Evolutionary conservation across 2,113 vertebrate genomes (phyloP).

Genomic region (Pithys albifrons): DNA sequence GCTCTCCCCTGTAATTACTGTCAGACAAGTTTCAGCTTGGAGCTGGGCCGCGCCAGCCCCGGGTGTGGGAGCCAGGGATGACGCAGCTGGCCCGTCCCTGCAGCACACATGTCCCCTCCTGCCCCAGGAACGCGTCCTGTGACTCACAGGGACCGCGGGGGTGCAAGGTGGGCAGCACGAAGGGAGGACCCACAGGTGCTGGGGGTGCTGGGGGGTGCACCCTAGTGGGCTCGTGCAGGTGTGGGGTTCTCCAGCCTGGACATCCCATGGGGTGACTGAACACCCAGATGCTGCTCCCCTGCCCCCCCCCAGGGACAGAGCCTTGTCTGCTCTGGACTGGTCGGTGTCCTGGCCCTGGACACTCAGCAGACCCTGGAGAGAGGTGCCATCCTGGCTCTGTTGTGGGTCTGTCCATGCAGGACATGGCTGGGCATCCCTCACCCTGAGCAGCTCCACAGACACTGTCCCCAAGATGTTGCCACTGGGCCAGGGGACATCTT

Average conservation of each 20-base stretch:
- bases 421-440: not conserved
- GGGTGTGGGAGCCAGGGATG: conserved; percentile 20
- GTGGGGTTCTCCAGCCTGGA: not conserved
- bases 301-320: not conserved
- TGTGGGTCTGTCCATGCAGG: not conserved
- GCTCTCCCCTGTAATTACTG: conserved; percentile 34
- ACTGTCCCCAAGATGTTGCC: rapidly evolving
- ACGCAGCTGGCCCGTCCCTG: not conserved
- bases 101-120: not conserved
- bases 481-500: rapidly evolving
- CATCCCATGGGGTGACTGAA: rapidly evolving
- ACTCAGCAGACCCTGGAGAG: not conserved
- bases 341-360: rapidly evolving
- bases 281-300: not conserved
- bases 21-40: conserved; percentile 51
- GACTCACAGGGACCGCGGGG: not conserved
- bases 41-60: conserved; percentile 11
- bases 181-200: rapidly evolving
- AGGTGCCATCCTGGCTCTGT: not conserved
- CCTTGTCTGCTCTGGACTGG: rapidly evolving
- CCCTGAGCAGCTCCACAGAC: not conserved
- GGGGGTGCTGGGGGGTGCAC: not conserved
- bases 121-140: not conserved
- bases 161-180: rapidly evolving
- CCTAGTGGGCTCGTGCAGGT: not conserved